Conservation (phyloP, 2,113 vertebrate species). For the Calypte anna region DNA sequence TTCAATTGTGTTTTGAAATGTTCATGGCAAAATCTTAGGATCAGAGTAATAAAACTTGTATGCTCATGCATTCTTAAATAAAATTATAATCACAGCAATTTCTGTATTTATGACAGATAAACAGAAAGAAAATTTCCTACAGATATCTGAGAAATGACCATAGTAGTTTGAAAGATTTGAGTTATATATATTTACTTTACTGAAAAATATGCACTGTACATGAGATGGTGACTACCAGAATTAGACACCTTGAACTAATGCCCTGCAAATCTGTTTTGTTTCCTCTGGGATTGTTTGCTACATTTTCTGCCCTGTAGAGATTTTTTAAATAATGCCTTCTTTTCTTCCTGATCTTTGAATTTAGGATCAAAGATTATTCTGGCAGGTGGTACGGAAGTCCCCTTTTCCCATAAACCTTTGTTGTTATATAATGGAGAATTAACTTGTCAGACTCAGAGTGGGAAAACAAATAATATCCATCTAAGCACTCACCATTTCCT, state of each 20-base stretch:
- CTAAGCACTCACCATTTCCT: constrained; percentile 91
- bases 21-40: not conserved
- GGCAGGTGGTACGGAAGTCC: constrained; percentile 87
- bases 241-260: not conserved
- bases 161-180: not conserved
- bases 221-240: not conserved
- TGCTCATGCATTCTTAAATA: not conserved
- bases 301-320: not conserved
- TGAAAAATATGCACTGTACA: not conserved
- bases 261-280: not conserved
- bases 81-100: not conserved
- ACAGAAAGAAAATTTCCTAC: not conserved
- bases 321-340: not conserved
- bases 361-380: constrained; percentile 89
- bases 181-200: not conserved
- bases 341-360: constrained; percentile 54
- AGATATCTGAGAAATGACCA: not conserved
- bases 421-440: constrained; percentile 92
- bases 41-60: not conserved
- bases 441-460: constrained; percentile 94
- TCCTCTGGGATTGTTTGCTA: not conserved
- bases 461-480: constrained; percentile 85
- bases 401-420: constrained; percentile 92
- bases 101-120: not conserved
- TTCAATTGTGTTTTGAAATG: not conserved